Evolutionary conservation across 2,797 vertebrate genomes (phyloP).

Genomic region (Cetoscarus ocellatus): DNA sequence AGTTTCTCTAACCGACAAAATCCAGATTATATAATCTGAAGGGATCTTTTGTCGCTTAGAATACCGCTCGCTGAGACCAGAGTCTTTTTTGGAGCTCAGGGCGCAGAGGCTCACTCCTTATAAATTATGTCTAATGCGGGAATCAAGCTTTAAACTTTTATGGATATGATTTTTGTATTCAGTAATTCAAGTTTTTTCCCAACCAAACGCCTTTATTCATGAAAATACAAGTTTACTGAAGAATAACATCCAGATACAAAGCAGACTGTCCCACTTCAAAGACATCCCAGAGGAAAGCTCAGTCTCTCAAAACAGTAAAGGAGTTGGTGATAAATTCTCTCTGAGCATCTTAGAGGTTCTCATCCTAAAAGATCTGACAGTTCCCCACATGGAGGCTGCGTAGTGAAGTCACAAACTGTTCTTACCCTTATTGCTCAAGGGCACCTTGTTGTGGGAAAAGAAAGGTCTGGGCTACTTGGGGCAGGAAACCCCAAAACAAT

Average conservation of each 20-base stretch:
- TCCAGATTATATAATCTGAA: not conserved
- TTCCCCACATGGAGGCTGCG: slow-evolving; percentile 19
- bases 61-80: not conserved
- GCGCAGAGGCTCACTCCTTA: not conserved
- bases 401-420: slow-evolving; percentile 21
- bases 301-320: no score
- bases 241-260: no score
- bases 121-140: not conserved
- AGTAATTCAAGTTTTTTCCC: not conserved
- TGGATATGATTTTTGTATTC: not conserved
- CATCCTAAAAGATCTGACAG: slow-evolving; percentile 28
- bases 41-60: not conserved
- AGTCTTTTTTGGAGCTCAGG: not conserved
- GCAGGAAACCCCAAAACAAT: not conserved
- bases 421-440: slow-evolving; percentile 41
- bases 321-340: slow-evolving; percentile 1
- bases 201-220: not conserved
- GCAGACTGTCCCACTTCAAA: no score
- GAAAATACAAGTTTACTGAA: not conserved
- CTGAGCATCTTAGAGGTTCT: not conserved
- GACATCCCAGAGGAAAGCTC: no score
- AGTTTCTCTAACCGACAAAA: not conserved
- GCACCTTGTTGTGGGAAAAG: slow-evolving; percentile 30
- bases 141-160: slow-evolving; percentile 3
- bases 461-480: not conserved